A percentile compares a stretch with the other conserved stretches of the same genome.
Evolutionary conservation across 2,113 vertebrate species (phyloP).

Genomic region (Zosterops japonicus): DNA sequence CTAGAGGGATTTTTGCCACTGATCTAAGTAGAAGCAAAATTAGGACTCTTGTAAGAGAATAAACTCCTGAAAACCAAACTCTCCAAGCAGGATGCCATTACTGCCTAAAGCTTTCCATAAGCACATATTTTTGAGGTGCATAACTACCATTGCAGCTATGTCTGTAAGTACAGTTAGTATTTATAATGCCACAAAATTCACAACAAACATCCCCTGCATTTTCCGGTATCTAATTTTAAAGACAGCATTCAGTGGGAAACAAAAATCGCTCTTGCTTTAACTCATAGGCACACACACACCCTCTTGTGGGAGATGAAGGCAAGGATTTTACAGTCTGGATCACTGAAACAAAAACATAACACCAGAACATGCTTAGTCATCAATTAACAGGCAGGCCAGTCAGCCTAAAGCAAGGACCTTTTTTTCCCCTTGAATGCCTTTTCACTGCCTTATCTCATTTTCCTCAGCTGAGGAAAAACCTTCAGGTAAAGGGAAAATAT

Average conservation of each 20-base stretch:
- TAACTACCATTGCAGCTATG: background rate
- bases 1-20: background rate
- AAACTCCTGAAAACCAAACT: background rate
- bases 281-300: background rate
- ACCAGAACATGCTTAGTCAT: background rate
- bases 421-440: background rate
- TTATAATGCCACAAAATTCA: background rate
- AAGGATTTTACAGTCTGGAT: background rate
- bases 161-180: background rate
- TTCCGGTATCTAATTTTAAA: background rate
- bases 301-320: conserved; percentile 42
- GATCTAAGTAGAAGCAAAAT: background rate
- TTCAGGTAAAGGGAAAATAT: background rate
- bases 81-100: background rate
- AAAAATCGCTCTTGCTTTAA: background rate
- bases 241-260: background rate
- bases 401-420: background rate
- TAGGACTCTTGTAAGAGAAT: background rate
- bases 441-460: background rate
- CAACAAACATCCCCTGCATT: background rate
- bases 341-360: background rate
- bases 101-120: background rate
- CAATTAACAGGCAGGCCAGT: background rate
- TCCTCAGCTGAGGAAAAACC: background rate
- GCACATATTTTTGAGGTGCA: background rate